Evolutionary conservation across 2,113 vertebrate genomes (phyloP).

Genomic region (Loxodonta africana): DNA sequence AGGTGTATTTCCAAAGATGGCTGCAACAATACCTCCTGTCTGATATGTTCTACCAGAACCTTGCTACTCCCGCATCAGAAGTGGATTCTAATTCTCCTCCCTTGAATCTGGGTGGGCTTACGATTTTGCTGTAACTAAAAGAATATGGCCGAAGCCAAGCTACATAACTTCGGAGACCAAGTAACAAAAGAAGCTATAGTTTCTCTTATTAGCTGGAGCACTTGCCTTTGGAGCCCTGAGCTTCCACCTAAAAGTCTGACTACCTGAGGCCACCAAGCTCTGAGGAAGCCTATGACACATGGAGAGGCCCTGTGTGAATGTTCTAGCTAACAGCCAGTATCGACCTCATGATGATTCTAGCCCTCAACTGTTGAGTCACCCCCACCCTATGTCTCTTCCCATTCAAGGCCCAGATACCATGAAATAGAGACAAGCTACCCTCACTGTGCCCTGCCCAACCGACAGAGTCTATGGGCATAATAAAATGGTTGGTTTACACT

Average conservation of each 20-base stretch:
- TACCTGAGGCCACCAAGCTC: accelerated
- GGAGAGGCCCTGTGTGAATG: neutral
- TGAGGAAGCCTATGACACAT: neutral
- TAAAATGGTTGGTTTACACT: neutral
- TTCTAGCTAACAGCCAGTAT: neutral
- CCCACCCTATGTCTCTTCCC: neutral
- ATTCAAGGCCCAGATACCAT: neutral
- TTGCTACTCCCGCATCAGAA: neutral
- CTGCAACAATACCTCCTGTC: neutral
- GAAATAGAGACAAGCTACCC: neutral
- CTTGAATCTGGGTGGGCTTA: neutral
- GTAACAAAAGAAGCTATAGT: neutral
- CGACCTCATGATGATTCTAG: neutral
- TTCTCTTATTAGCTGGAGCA: neutral
- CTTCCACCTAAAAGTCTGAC: neutral
- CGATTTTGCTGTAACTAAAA: neutral
- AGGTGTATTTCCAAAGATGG: neutral
- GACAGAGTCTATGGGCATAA: neutral
- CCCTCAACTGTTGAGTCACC: neutral
- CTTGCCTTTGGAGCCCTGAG: neutral
- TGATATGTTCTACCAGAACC: neutral
- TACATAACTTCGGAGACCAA: neutral
- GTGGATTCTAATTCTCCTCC: neutral
- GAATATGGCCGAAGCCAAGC: neutral
- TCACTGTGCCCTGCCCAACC: neutral